Base-by-base conservation (phyloP, 53 echinoderm and acorn worm species). In the Astropecten irregularis region DNA sequence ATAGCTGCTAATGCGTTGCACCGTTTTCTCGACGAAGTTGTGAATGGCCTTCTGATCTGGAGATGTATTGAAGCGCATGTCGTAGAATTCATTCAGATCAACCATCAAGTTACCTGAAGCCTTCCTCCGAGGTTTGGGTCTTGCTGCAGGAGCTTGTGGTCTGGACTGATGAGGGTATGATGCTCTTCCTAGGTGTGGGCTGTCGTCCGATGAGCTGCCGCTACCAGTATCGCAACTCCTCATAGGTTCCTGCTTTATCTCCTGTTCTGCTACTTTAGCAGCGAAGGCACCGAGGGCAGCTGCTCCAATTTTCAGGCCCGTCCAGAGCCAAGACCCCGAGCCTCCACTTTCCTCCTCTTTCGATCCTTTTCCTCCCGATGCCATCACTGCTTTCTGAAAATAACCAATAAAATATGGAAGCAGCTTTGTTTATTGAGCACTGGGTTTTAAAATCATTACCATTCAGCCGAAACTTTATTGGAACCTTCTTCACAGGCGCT, bases 251-350 rank as follows among this genome's bases (percentile, higher is more conserved):
- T 30, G 42, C n/a, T n/a, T n/a, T 28, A 38, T 32, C 42, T 42
- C 42, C 46, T 47, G 44, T 31, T 62, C 22, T 31, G 33, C 79
- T 18, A 34, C 2, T 48, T 62, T 79, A 37, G 46, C 26, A 16
- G 79, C 79, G 44, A 61, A 79, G 33, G 79, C 61, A 8, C 63
- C 79, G 9, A 62, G 18, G 25, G 79, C 79, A 30, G 79, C 79
- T 31, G 79, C 79, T 4, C 79, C 79, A 27, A 79, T 25, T 33
- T 47, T 61, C 1, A 79, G 30, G 9, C 79, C 79, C 3, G 79
- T 50, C 61, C 18, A n/a, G 26, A 62, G 27, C 79, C 79, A 79
- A 1, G 79, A 79, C 2, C 79, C 79, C 1, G 31, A 40, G 20
- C 47, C 32, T 20, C 9, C 27, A 0, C 18, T 48, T 7, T 15